Base-by-base conservation (phyloP, 2,888 invertebrate species). In the Oscheius myriophilus region DNA sequence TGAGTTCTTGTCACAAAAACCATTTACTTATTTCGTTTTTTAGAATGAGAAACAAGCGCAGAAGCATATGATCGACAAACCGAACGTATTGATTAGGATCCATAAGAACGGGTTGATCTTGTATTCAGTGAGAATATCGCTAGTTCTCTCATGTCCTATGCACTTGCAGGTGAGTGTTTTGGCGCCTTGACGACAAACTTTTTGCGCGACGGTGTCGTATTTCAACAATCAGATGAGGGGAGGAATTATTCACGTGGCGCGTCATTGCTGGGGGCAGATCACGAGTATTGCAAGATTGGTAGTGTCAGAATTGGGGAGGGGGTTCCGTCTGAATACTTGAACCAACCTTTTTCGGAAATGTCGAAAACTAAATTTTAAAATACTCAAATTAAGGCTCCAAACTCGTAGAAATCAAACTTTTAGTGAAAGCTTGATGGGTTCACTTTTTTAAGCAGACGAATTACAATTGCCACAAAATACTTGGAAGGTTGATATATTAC, bases 31-130 rank as follows among this genome's bases (percentile, higher is more conserved):
- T 33, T 6, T 54, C 1, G 23, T 2, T 1, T 21, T 90, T 93
- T 51, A 95, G 67, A 96, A 96, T 87, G 96, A 96, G 89, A 96
- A 96, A 88, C 94, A 94, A 87, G 96, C 96, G 63, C 95, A 96
- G 87, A 87, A 89, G 46, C 88, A 88, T 78, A 81, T 87, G 55
- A 87, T 88, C 59, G 84, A 85, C 70, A 87, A 87, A 75, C 87
- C 88, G 4, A 88, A 96, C 88, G 95, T 96, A 80, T 94, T 96
- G 90, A 94, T 97, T 87, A 91, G 96, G 82, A 95, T 96, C 87
- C 95, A 95, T 89, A 94, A 95, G 55, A 78, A 81, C 57, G 80
- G 80, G 2, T n/a, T 45, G 51, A 86, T 85, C 49, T 72, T 85
- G 16, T 85, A 85, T 68, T 82, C 82, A 25, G 85, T 71, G 81